phyloP scores from a whole-genome alignment of 2,888 invertebrate genomes.

The Argynnis bischoffii region DNA sequence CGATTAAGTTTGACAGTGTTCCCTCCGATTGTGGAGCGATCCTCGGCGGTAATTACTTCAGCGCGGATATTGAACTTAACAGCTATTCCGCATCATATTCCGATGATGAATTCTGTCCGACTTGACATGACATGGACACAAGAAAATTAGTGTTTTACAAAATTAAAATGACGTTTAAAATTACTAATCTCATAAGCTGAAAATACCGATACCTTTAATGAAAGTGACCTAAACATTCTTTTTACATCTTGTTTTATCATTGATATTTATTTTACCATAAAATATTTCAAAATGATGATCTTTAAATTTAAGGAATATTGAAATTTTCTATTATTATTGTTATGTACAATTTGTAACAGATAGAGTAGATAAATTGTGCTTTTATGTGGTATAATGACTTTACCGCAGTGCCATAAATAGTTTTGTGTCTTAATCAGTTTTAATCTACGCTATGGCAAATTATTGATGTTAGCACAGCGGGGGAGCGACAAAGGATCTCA shows the following conservation, averaged over 20 bases:
- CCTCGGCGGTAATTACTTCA: conserved; percentile 63
- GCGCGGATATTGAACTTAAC: conserved; percentile 54
- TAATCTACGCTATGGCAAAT: conserved; percentile 69
- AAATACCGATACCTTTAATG: too few species aligned
- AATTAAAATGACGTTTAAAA: conserved; percentile 47
- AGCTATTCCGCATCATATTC: conserved; percentile 61
- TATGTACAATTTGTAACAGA: not conserved
- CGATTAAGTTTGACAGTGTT: conserved; percentile 76
- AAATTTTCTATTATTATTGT: not conserved
- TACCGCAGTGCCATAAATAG: conserved; percentile 26
- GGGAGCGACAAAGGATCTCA: conserved; percentile 74
- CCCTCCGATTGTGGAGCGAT: conserved; percentile 65
- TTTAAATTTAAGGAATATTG: not conserved
- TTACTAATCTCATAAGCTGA: not conserved
- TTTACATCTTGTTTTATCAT: too few species aligned
- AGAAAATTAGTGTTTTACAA: conserved; percentile 54
- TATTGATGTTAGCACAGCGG: conserved; percentile 77
- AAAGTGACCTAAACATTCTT: too few species aligned
- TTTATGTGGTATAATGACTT: conserved; percentile 15
- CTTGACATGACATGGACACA: conserved; percentile 61
- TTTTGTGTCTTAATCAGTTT: conserved; percentile 70
- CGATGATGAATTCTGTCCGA: conserved; percentile 74
- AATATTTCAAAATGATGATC: too few species aligned
- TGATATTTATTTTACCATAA: too few species aligned
- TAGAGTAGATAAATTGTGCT: not conserved